Evolutionary conservation across 2,113 vertebrate genomes (phyloP).

Genomic region (Ameiurus melas): DNA sequence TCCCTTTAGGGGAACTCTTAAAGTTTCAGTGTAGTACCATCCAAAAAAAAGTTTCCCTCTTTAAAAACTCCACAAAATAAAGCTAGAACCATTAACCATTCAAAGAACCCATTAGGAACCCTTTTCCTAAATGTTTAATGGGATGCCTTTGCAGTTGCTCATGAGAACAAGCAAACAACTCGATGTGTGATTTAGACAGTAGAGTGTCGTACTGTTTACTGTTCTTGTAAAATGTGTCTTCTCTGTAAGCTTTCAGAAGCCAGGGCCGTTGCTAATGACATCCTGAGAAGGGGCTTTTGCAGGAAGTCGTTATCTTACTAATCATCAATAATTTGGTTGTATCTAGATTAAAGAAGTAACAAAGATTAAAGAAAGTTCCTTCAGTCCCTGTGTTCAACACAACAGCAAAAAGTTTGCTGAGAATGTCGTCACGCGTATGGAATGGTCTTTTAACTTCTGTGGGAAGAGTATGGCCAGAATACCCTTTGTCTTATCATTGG

Average conservation of each 20-base stretch:
- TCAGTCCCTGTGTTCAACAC: background rate
- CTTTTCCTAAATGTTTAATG: background rate
- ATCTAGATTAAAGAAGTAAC: slow-evolving; percentile 30
- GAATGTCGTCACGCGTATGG: background rate
- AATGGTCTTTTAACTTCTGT: slow-evolving; percentile 3
- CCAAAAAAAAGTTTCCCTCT: background rate
- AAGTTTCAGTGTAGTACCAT: background rate
- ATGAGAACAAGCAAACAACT: slow-evolving; percentile 1
- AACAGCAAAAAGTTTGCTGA: background rate
- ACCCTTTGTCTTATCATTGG: slow-evolving; percentile 18
- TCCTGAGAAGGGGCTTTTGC: slow-evolving; percentile 30
- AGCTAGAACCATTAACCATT: background rate
- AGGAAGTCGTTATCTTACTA: slow-evolving; percentile 44
- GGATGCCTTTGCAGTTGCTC: background rate
- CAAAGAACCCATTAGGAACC: background rate
- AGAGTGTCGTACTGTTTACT: background rate
- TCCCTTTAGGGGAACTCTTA: too few species aligned
- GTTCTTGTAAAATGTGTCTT: slow-evolving; percentile 7
- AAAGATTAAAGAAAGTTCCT: slow-evolving; percentile 36
- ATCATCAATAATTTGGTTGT: slow-evolving; percentile 40
- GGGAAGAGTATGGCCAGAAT: slow-evolving; percentile 6
- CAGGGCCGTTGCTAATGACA: slow-evolving; percentile 24
- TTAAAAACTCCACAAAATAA: background rate
- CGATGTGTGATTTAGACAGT: background rate
- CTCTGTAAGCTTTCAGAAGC: slow-evolving; percentile 17